Base-by-base conservation (phyloP, 23 tunicate species). In the Aplidium turbinatum region DNA sequence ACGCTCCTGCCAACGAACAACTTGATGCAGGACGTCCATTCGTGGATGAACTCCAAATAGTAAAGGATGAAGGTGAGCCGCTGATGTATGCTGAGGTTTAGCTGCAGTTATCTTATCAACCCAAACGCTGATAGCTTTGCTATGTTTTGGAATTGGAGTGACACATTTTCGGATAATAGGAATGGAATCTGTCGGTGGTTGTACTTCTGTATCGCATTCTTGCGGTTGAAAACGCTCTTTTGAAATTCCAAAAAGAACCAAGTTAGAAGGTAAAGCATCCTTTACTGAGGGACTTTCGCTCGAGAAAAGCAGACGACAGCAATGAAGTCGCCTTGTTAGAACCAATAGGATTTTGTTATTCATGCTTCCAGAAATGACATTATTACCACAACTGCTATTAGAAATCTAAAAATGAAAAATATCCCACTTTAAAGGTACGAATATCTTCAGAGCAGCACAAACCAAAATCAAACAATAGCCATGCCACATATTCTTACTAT, bases 21-120 rank as follows among this genome's bases (percentile, higher is more conserved):
- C 84, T n/a, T 65, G 48, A 58, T 91, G 75, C 35, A 91, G 33
- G 39, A 84, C 35, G 50, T 91, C 91, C 74, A 91, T 91, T 68
- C 87, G 60, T 2, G 97, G 97, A 79, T 91, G 81, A 31, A 46
- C 81, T 0, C 47, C 82, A 73, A 84, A 91, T 2, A 91, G 16
- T 1, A 54, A 55, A 33, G 97, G 97, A 57, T 91, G 85, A 1
- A 91, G 38, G 20, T 79, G 72, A 47, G 47, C 82, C 1, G 83
- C 91, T 25, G 33, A 29, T 2, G 5, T 27, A 35, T 75, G 68
- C 0, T 16, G 34, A 2, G 62, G 70, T 7, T 50, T 61, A 19
- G 9, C 71, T 20, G 63, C 30, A 2, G 25, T 36, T 2, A 84
- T 35, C 30, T 55, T 40, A 47, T 91, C 88, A 30, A 77, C 58